phyloP scores from a whole-genome alignment of 2,888 invertebrate species.

The Drosophila anomelani region DNA sequence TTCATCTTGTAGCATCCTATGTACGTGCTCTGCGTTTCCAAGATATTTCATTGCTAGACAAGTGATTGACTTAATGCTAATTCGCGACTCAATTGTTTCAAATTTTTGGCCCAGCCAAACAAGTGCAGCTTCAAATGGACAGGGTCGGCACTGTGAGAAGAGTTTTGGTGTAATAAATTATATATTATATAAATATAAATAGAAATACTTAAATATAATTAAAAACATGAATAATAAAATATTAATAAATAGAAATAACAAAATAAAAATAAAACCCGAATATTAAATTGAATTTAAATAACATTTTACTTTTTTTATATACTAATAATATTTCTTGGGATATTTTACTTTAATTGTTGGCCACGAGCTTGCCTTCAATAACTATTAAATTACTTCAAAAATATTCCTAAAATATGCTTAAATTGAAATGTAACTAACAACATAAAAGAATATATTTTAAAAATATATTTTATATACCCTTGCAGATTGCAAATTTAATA shows the following conservation, averaged over 20 bases:
- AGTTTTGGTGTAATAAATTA: not conserved
- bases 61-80: slow-evolving; percentile 69
- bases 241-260: not conserved
- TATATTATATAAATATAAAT: not conserved
- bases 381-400: too few species aligned
- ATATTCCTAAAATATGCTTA: not conserved
- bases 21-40: slow-evolving; percentile 41
- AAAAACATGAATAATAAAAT: not conserved
- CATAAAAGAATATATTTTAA: not conserved
- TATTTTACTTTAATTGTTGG: not conserved
- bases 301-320: not conserved
- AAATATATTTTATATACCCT: too few species aligned
- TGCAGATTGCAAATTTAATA: too few species aligned
- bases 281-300: not conserved
- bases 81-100: slow-evolving; percentile 69
- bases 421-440: not conserved
- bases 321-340: not conserved
- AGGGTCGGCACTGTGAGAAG: not conserved
- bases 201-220: not conserved
- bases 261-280: not conserved
- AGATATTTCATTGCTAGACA: slow-evolving; percentile 42
- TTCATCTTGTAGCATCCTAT: slow-evolving; percentile 12
- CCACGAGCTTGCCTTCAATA: too few species aligned
- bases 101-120: slow-evolving; percentile 55
- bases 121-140: slow-evolving; percentile 56